Conservation (phyloP, 2,888 invertebrate species). For the Incurvaria masculella region DNA sequence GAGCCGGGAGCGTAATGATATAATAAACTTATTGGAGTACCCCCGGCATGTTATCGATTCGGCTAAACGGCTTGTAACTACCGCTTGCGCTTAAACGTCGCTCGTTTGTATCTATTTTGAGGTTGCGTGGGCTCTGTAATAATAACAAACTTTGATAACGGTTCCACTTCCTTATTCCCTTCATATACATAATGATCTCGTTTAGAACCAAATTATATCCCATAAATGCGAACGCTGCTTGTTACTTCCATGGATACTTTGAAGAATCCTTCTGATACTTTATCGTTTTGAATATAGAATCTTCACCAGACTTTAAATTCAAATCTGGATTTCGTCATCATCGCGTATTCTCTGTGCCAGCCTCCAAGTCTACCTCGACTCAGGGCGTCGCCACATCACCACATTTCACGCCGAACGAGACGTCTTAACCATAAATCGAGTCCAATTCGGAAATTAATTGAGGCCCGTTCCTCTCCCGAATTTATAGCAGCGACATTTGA, state of each 20-base stretch:
- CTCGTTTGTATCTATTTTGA: background rate
- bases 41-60: conserved; percentile 3
- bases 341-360: too few species aligned
- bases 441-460: background rate
- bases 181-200: conserved; percentile 2
- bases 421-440: background rate
- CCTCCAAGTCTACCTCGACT: too few species aligned
- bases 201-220: conserved; percentile 1
- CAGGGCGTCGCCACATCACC: background rate
- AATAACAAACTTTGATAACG: background rate
- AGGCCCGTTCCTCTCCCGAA: background rate
- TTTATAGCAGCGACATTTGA: conserved; percentile 16
- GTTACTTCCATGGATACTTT: too few species aligned
- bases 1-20: conserved; percentile 9
- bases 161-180: background rate
- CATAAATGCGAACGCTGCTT: too few species aligned
- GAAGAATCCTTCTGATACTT: too few species aligned
- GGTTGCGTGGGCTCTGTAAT: background rate
- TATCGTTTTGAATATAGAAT: too few species aligned
- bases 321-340: too few species aligned
- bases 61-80: conserved; percentile 1
- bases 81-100: background rate
- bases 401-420: background rate
- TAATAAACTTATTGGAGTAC: conserved; percentile 6
- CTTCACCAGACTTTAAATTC: too few species aligned